Evolutionary conservation across 1,140 invertebrate genomes (phyloP).

Genomic region (Euura lappo): DNA sequence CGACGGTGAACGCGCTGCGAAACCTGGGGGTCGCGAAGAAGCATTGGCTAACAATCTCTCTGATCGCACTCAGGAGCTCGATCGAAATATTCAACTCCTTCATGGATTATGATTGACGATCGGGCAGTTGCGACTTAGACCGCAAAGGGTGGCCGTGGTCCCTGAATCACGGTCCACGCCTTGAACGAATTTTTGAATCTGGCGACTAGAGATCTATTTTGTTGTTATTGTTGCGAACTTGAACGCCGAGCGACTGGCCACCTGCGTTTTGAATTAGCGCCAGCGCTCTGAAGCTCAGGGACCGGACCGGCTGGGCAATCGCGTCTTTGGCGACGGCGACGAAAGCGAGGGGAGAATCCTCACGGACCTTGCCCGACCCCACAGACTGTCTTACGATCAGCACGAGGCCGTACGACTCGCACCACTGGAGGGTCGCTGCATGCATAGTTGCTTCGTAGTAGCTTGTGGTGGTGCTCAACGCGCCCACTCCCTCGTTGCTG

Average conservation of each 20-base stretch:
- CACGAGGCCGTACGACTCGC: no score
- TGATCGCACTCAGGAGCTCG: constrained; percentile 25
- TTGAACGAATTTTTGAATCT: neutral
- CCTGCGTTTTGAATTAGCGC: neutral
- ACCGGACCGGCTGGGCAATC: neutral
- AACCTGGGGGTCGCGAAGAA: neutral
- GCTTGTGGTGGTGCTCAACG: no score
- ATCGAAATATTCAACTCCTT: constrained; percentile 40
- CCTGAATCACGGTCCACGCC: neutral
- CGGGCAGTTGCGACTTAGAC: neutral
- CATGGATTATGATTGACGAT: constrained; percentile 24
- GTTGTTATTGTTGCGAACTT: neutral
- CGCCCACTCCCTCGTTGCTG: no score
- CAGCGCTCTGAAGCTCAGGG: neutral
- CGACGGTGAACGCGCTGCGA: neutral
- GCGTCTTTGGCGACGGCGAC: neutral
- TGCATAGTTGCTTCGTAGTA: no score
- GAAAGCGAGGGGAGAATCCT: neutral
- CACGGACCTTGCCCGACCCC: neutral
- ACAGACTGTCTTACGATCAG: no score
- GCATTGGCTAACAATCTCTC: neutral
- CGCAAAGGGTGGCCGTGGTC: neutral
- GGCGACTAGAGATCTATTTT: neutral
- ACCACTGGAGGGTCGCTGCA: no score
- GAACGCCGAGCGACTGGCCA: neutral